Percentiles rank a stretch among this genome's conserved stretches.
These are phyloP conservation scores for Salminus brasiliensis DNA, from an alignment of 2,113 vertebrate species.

Conservation along the genomic window DNA sequence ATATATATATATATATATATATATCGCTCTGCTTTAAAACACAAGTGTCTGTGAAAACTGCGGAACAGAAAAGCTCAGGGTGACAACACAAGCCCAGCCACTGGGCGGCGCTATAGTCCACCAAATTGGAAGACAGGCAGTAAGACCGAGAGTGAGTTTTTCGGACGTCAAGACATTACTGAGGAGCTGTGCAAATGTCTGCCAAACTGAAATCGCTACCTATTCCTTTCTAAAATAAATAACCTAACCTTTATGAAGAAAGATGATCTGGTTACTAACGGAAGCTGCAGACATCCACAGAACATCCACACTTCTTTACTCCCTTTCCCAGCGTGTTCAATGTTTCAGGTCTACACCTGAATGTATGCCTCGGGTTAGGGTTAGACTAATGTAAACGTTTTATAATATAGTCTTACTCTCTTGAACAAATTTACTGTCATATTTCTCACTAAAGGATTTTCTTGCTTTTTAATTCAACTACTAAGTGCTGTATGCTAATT, in stretches of 20 bases:
- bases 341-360: not conserved
- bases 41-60: not conserved
- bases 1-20: too few relatives aligned
- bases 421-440: too few relatives aligned
- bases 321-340: not conserved
- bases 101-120: conserved; percentile 78
- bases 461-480: too few relatives aligned
- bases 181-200: not conserved
- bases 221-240: not conserved
- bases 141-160: not conserved
- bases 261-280: not conserved
- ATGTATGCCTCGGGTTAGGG: not conserved
- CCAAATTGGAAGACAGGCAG: conserved; percentile 48
- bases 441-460: too few relatives aligned
- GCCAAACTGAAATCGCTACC: not conserved
- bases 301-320: not conserved
- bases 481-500: too few relatives aligned
- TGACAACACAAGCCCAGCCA: conserved; percentile 55
- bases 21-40: too few relatives aligned
- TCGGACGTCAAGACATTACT: not conserved
- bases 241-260: not conserved
- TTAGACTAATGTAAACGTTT: not conserved
- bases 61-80: not conserved
- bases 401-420: too few relatives aligned
- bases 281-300: too few relatives aligned